These are phyloP conservation scores for Hirtodrosophila histrioides DNA, from an alignment of 2,888 invertebrate species.

Conservation along the genomic window DNA sequence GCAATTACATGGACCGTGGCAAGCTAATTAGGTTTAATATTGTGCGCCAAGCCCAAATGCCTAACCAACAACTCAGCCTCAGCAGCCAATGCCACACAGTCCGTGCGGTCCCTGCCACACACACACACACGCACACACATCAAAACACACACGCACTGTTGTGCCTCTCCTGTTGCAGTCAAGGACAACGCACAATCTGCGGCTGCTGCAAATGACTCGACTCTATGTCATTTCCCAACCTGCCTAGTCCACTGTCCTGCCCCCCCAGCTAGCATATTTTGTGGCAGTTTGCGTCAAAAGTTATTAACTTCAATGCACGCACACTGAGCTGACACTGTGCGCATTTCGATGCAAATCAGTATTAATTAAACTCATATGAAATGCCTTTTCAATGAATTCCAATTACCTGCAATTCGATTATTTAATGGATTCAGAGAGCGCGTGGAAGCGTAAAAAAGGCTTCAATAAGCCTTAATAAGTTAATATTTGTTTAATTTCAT, in stretches of 20 bases:
- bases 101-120: conserved; percentile 8
- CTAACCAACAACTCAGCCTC: conserved; percentile 8
- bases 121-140: too few species aligned
- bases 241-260: too few species aligned
- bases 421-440: background rate
- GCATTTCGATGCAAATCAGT: conserved; percentile 10
- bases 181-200: conserved; percentile 64
- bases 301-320: conserved; percentile 57
- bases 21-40: conserved; percentile 63
- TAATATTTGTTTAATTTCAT: too few species aligned
- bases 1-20: conserved; percentile 16
- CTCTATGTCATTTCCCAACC: background rate
- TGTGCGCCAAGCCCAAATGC: conserved; percentile 18
- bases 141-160: too few species aligned
- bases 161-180: conserved; percentile 61
- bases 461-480: background rate
- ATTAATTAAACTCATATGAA: background rate
- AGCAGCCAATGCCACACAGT: conserved; percentile 1
- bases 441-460: too few species aligned
- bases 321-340: conserved; percentile 14
- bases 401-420: conserved; percentile 20
- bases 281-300: conserved; percentile 59
- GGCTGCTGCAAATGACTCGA: conserved; percentile 60
- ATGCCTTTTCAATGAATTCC: conserved; percentile 9
- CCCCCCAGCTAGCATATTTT: conserved; percentile 27